Base-by-base conservation (phyloP, 2,797 vertebrate species). In the Taenioides sp. region DNA sequence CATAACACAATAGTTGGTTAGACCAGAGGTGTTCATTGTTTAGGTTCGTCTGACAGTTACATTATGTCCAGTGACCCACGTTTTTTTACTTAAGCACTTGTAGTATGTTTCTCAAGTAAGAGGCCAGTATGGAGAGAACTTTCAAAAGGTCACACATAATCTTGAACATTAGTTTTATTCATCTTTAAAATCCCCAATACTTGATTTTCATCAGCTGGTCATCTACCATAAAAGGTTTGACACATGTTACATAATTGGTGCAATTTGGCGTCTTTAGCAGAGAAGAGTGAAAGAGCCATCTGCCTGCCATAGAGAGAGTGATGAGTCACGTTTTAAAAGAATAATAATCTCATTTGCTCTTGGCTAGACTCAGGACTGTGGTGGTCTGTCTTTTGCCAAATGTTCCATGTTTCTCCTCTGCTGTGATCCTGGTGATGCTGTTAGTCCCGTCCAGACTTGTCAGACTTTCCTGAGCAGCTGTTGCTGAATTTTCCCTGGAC, bases 361-460 rank as follows among this genome's bases (percentile, higher is more conserved):
- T 80, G 90, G 87, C 86, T 81, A 90, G 87, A 90, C 90, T 77
- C 69, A 71, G 77, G 81, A 71, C 78, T 57, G 82, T 78, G 84
- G 86, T 88, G 86, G 86, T 88, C 86, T 71, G 85, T 71, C 71
- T 73, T 68, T 74, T 76, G 80, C 86, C 58, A 50, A 86, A 87
- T 86, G 90, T 94, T 93, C 93, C 94, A 92, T 91, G 93, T 92
- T 92, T 91, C 90, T 91, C 80, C 84, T 84, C 77, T 87, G 88
- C 40, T 83, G 88, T 80, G 83, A 84, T 83, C 79, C 86, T 84
- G 78, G 72, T 58, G 78, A 75, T 84, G 73, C 59, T 75, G 75
- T 86, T 76, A 72, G 75, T 84, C 81, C 70, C 69, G 82, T 72
- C 72, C 28, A 83, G 81, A 83, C 84, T 1, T 86, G 89, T 94